Conservation (phyloP, 2,113 vertebrate species). For the Sitta europaea region DNA sequence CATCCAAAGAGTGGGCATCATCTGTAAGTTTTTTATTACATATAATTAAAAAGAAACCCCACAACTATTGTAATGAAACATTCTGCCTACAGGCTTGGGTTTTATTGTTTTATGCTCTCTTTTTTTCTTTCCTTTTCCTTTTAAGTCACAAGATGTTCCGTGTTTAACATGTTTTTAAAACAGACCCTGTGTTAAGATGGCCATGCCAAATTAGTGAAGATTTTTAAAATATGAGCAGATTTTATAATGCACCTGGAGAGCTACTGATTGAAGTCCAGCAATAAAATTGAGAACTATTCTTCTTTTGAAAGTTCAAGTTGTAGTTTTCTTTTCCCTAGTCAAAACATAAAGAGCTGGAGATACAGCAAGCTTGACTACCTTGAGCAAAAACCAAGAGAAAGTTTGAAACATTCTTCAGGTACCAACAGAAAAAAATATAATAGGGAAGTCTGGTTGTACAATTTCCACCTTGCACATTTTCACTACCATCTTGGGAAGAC, state of each 20-base stretch:
- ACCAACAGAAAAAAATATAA: neutral
- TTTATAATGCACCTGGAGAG: neutral
- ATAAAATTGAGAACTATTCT: neutral
- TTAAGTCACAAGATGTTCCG: neutral
- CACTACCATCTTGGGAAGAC: neutral
- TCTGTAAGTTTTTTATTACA: constrained; percentile 15
- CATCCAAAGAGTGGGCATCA: neutral
- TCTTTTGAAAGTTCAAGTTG: neutral
- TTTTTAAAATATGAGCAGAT: neutral
- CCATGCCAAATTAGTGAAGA: neutral
- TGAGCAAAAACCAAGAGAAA: neutral
- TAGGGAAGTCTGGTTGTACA: neutral
- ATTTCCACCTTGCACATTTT: neutral
- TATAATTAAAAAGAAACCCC: constrained; percentile 22
- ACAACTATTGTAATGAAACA: neutral
- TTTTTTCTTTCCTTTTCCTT: neutral
- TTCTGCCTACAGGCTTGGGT: neutral
- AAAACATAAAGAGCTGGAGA: neutral
- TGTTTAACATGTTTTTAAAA: neutral
- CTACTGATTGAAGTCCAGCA: neutral
- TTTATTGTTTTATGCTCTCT: neutral
- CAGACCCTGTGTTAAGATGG: neutral
- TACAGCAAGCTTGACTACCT: neutral
- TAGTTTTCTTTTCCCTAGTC: neutral
- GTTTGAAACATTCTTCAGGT: neutral